These are phyloP conservation scores for Neotragus pygmaeus DNA, from an alignment of 2,113 vertebrate species.

Conservation along the genomic window DNA sequence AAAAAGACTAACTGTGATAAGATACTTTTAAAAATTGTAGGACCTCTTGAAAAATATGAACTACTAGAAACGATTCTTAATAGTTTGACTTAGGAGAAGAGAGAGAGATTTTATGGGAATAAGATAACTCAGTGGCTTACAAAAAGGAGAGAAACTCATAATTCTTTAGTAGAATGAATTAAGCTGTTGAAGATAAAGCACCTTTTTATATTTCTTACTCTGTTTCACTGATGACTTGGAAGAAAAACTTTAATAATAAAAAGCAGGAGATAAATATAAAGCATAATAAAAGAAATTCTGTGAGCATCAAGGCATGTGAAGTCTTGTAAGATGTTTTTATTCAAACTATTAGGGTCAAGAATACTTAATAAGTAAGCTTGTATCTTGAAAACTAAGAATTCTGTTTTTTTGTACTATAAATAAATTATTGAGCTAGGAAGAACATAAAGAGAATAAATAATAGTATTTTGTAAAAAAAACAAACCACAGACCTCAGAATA, in stretches of 20 bases:
- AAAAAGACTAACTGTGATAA: neutral
- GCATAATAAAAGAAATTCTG: neutral
- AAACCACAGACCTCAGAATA: neutral
- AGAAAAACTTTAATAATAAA: neutral
- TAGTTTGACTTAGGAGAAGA: neutral
- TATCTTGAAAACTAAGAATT: constrained; percentile 34
- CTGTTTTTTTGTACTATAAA: neutral
- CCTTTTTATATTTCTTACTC: neutral
- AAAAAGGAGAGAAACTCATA: neutral
- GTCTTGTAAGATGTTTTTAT: neutral
- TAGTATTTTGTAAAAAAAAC: neutral
- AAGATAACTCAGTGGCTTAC: neutral
- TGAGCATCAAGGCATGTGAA: neutral
- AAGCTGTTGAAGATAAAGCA: constrained; percentile 12
- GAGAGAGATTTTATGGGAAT: constrained; percentile 11
- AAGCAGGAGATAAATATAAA: constrained; percentile 2
- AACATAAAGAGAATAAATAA: neutral
- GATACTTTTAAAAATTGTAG: neutral
- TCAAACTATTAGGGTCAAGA: neutral
- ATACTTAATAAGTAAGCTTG: neutral
- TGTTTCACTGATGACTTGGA: constrained; percentile 24
- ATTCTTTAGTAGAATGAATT: constrained; percentile 6
- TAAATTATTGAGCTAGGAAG: neutral
- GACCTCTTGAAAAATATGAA: neutral
- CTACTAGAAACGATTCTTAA: constrained; percentile 6